Conservation (phyloP, 2,888 invertebrate genomes). For the Megalurothrips usitatus region DNA sequence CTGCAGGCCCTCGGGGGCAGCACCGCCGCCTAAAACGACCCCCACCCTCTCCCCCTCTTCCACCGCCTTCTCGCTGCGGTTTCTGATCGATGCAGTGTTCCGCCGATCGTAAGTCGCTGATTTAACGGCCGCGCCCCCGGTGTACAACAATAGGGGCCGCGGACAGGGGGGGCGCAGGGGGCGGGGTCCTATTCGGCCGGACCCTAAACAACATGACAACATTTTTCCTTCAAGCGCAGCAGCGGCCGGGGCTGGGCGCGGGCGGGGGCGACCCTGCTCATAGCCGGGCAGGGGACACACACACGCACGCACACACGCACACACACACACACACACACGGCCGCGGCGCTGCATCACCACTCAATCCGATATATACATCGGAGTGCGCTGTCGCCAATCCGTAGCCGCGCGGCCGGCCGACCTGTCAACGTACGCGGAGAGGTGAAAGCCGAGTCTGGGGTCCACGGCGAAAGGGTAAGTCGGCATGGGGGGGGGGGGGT, state of each 20-base stretch:
- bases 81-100: conserved; percentile 1
- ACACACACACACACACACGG: too few species aligned
- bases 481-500: too few species aligned
- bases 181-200: not conserved
- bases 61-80: not conserved
- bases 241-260: not conserved
- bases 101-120: conserved; percentile 5
- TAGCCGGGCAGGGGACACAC: too few species aligned
- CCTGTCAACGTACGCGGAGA: too few species aligned
- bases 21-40: not conserved
- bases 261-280: not conserved
- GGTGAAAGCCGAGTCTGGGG: too few species aligned
- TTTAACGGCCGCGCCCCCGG: not conserved
- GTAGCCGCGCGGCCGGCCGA: too few species aligned
- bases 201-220: conserved; percentile 19
- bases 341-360: too few species aligned
- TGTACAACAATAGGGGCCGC: not conserved
- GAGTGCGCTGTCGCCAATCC: too few species aligned
- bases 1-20: too few species aligned
- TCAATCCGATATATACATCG: too few species aligned
- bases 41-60: not conserved
- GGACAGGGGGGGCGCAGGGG: not conserved
- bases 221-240: conserved; percentile 13
- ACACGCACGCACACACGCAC: too few species aligned
- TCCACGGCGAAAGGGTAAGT: too few species aligned